Evolutionary conservation across 2,113 vertebrate species (phyloP), one percentile per base, ranked within the genome.

Genomic region (Callospermophilus lateralis): DNA sequence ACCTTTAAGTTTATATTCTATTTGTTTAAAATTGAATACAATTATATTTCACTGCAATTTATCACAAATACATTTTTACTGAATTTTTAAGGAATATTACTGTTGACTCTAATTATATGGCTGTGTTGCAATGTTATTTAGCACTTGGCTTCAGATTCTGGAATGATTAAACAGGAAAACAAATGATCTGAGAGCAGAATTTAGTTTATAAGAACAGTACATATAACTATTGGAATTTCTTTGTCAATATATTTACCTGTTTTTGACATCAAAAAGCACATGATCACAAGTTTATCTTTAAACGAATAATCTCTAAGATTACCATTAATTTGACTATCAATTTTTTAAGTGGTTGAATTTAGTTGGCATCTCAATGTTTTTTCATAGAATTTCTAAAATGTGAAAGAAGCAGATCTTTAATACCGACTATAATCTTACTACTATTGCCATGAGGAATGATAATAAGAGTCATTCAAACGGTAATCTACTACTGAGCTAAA

Each of bases 81-180:
- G 24, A 93, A 30, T 87, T 96, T 87, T 88, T 83, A 74, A 92
- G 78, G 19, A 94, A 88, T 92, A 53, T 55, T 58, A 63, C 37
- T 48, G 19, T 20, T 63, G 68, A 42, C 58, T 90, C 5, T 94
- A 89, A 93, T 42, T 76, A 6, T 26, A 45, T 37, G 39, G 34
- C 81, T 93, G 2, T 85, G 37, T 77, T 85, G 15, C 61, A 90
- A 45, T 90, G 30, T 83, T 83, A 77, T 74, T 88, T 78, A 79
- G 16, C 24, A 39, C 55, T 95, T 94, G 89, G 87, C 79, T 74
- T 81, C n/a, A 4, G 55, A 74, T 89, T 68, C 79, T 89, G 70
- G 58, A 96, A 84, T 68, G 51, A 48, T 16, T 80, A 8, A 92
- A 85, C 11, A 58, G 32, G 79, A 93, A 97, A 96, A 96, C 45